Base-by-base conservation (phyloP, 2,888 invertebrate genomes). In the Leucoma salicis region DNA sequence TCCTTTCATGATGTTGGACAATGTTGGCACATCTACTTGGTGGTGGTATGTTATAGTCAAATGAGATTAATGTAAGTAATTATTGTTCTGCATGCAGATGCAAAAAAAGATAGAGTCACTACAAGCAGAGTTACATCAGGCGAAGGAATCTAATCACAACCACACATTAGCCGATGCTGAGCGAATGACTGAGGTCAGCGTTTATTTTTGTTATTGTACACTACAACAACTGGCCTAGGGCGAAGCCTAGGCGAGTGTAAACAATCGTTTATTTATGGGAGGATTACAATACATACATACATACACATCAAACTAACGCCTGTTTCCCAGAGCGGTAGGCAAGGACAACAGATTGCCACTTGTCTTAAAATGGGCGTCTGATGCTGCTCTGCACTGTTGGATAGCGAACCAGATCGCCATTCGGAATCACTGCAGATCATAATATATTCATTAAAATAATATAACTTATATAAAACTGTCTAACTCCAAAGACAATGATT, bases 41-140 rank as follows among this genome's bases (percentile, higher is more conserved):
- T 75, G 75, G 60, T 51, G 74, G 74, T 61, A 21, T 35, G 5
- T 24, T 14, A 13, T 25, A 11, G 42, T 10, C 2, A 14, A 7
- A 8, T 35, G 7, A 2, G 24, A n/a, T 34, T 3, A n/a, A n/a
- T 21, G 11, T 15, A 49, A 40, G 12, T 25, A 3, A 31, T 25
- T 46, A 46, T 2, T 38, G 5, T 15, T 34, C 54, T 45, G 14
- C 8, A 41, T 45, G 52, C 72, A 91, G 91, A 83, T 91, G 80
- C 90, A 91, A 73, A 80, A 80, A 35, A 91, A 90, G 74, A 85
- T 91, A 63, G 80, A 82, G 41, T 66, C 85, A 10, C 71, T 91
- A 49, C 85, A 91, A 70, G 69, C 64, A 14, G 86, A 90, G 62
- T 61, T 91, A 56, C 73, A 78, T 40, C 79, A 86, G 44, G 69